Percentiles rank a stretch among this genome's conserved stretches.
Evolutionary conservation across 2,888 invertebrate genomes (phyloP).

Genomic region (Hyalella azteca): DNA sequence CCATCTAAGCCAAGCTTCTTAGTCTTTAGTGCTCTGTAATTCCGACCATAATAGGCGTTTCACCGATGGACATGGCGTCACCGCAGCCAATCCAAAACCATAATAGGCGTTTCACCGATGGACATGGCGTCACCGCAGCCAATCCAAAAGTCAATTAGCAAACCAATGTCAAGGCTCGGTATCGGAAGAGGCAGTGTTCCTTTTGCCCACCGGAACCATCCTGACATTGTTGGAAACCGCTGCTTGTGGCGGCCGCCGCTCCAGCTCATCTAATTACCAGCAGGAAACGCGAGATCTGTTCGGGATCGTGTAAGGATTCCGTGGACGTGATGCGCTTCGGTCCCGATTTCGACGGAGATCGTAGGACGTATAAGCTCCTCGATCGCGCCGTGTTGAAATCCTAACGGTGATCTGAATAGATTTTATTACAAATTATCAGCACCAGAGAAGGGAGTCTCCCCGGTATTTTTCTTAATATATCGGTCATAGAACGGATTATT

Average conservation of each 20-base stretch:
- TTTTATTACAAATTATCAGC: no score
- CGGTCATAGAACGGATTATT: no score
- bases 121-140: neutral
- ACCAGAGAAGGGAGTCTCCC: no score
- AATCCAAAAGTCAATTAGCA: constrained; percentile 22
- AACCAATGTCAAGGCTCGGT: neutral
- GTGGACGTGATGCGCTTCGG: neutral
- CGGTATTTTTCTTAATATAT: no score
- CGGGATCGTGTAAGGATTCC: neutral
- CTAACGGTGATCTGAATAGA: no score
- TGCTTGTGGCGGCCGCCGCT: neutral
- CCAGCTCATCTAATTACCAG: neutral
- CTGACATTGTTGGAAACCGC: neutral
- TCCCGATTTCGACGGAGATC: neutral
- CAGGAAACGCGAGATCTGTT: constrained; percentile 33
- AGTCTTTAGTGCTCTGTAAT: no score
- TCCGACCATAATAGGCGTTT: no score
- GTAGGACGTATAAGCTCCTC: no score
- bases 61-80: neutral
- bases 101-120: neutral
- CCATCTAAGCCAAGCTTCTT: no score
- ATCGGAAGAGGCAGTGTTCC: constrained; percentile 2
- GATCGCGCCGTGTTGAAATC: no score
- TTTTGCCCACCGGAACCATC: neutral
- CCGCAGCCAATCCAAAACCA: constrained; percentile 20